These are phyloP conservation scores for Heliocidaris tuberculata DNA, from an alignment of 35 echinoderm and acorn worm genomes.

Conservation along the genomic window DNA sequence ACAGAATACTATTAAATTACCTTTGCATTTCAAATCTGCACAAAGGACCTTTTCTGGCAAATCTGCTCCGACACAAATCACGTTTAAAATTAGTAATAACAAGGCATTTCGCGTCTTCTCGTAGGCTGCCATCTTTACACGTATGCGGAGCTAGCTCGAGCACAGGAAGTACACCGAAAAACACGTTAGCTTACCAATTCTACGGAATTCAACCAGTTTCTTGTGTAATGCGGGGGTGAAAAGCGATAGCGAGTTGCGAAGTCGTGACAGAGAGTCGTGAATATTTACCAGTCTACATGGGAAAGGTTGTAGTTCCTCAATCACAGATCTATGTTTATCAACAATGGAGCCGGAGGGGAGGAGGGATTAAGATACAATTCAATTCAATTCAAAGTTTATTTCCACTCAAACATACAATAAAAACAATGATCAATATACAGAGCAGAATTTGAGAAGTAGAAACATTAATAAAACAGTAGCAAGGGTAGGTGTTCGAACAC, in stretches of 20 bases:
- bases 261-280: background rate
- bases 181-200: conserved; percentile 7
- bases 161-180: background rate
- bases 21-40: conserved; percentile 44
- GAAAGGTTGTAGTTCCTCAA: conserved; percentile 22
- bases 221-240: background rate
- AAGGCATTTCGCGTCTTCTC: background rate
- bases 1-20: background rate
- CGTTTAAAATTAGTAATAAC: conserved; percentile 36
- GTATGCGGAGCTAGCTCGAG: background rate
- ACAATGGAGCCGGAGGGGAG: too few species aligned
- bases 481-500: too few species aligned
- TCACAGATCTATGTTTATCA: too few species aligned
- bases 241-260: background rate
- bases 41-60: conserved; percentile 37
- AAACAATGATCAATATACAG: too few species aligned
- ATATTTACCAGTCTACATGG: background rate
- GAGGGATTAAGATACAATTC: too few species aligned
- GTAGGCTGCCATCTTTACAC: conserved; percentile 50
- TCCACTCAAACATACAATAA: too few species aligned
- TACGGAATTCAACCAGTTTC: background rate
- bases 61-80: background rate
- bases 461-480: too few species aligned
- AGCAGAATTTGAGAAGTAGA: too few species aligned
- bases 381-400: too few species aligned